These are phyloP conservation scores for Vanessa atalanta DNA, from an alignment of 1,140 invertebrate species.

Conservation along the genomic window DNA sequence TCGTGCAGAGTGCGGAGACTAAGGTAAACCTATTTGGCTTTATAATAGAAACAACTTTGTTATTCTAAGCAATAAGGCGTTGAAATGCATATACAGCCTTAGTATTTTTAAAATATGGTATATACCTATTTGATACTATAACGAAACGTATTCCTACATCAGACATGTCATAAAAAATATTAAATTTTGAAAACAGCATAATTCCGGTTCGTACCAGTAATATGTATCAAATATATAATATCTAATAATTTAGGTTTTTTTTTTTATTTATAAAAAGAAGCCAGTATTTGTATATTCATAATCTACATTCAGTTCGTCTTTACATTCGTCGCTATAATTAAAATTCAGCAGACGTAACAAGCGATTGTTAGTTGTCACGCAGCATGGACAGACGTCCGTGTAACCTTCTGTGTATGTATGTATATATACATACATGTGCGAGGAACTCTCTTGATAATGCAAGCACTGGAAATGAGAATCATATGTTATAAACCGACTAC, in stretches of 20 bases:
- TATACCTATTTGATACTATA: too few relatives aligned
- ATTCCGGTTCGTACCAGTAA: too few relatives aligned
- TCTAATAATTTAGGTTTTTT: too few relatives aligned
- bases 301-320: conserved; percentile 3
- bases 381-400: conserved; percentile 16
- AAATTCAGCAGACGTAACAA: conserved; percentile 10
- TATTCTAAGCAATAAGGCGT: neutral
- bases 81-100: too few relatives aligned
- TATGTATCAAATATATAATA: too few relatives aligned
- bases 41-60: neutral
- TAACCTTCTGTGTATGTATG: conserved; percentile 10
- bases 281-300: neutral
- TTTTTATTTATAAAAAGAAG: too few relatives aligned
- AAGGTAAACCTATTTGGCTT: neutral
- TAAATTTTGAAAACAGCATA: too few relatives aligned
- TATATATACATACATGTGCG: neutral
- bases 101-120: too few relatives aligned
- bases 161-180: too few relatives aligned
- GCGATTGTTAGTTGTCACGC: conserved; percentile 19
- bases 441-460: neutral
- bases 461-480: neutral
- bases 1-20: neutral
- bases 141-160: too few relatives aligned
- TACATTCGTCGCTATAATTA: conserved; percentile 8
- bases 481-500: too few relatives aligned